Evolutionary conservation across 2,797 vertebrate species (phyloP), one percentile per base, ranked within the genome.

Genomic region (Pteropus rufus): DNA sequence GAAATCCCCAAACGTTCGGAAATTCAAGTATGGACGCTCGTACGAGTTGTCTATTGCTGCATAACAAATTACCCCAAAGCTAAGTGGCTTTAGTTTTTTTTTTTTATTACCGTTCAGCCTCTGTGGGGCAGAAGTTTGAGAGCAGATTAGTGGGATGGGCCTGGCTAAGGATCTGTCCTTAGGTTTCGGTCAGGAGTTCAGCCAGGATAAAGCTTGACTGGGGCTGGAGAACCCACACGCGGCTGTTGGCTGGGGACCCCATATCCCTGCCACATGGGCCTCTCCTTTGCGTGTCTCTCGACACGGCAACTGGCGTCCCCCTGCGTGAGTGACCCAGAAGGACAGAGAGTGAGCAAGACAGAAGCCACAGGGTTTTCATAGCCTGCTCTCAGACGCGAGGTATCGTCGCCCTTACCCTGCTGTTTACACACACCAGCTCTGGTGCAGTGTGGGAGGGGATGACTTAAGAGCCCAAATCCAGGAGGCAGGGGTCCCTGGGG

Each of bases 381-480:
- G 5, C 44, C 62, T 21, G 10, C 2, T 79, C 72, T 52, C 31
- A 15, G 56, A 19, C 46, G 29, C 70, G 46, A 31, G 9, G 19
- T 7, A 24, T 65, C 2, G 1, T 23, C 21, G 8, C 34, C 29
- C 62, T 41, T 7, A 21, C 14, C 31, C 44, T 80, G 6, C 18
- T 36, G n/a, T 56, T 23, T 41, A 11, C 64, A 10, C 34, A 10
- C 67, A 41, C 65, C 19, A n/a, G 8, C 41, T 10, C 29, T 3
- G 29, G 41, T 29, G 60, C 46, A 4, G 2, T 18, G 62, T 14
- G 83, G 12, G 36, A 12, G 39, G 23, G 14, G n/a, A 10, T 7
- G 1, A 1, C 65, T 21, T 3, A 10, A 11, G 5, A 41, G 21
- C 1, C 5, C 3, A 39, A 34, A 21, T 15, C 56, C 41, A 69